Conservation (phyloP, 2,113 vertebrate species). For the Sphaerodactylus townsendi region DNA sequence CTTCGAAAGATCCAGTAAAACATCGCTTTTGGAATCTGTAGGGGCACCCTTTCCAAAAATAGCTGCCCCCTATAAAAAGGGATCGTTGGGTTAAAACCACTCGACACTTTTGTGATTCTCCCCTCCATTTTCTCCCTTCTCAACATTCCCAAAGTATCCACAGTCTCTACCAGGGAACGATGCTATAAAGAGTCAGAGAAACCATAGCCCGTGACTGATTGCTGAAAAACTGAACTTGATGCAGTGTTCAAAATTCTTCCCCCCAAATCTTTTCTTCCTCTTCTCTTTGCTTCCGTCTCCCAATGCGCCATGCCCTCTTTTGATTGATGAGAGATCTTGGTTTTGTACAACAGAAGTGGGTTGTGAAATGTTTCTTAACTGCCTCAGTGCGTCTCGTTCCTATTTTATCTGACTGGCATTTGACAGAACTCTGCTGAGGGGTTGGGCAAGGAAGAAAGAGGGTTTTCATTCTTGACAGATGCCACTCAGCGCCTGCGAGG, state of each 20-base stretch:
- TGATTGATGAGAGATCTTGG: constrained; percentile 6
- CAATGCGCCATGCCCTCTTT: neutral
- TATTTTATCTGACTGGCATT: neutral
- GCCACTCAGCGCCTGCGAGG: neutral
- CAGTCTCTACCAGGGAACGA: too few relatives aligned
- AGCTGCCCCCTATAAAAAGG: too few relatives aligned
- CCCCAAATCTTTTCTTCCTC: neutral
- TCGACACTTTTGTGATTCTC: too few relatives aligned
- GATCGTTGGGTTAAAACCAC: too few relatives aligned
- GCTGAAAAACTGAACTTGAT: neutral
- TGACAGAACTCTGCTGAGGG: neutral
- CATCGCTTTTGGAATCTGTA: too few relatives aligned
- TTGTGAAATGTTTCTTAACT: neutral
- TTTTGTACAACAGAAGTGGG: neutral
- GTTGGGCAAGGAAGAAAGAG: neutral
- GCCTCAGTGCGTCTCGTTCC: neutral
- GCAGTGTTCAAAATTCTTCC: neutral
- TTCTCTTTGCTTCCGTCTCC: neutral
- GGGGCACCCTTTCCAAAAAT: too few relatives aligned
- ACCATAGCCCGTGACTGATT: neutral
- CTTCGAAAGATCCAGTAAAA: too few relatives aligned
- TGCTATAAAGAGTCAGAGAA: neutral
- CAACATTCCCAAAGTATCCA: too few relatives aligned
- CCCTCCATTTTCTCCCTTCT: too few relatives aligned
- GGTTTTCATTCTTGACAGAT: neutral